These are phyloP conservation scores for Horisme vitalbata DNA, from an alignment of 2,888 invertebrate species.

Conservation along the genomic window DNA sequence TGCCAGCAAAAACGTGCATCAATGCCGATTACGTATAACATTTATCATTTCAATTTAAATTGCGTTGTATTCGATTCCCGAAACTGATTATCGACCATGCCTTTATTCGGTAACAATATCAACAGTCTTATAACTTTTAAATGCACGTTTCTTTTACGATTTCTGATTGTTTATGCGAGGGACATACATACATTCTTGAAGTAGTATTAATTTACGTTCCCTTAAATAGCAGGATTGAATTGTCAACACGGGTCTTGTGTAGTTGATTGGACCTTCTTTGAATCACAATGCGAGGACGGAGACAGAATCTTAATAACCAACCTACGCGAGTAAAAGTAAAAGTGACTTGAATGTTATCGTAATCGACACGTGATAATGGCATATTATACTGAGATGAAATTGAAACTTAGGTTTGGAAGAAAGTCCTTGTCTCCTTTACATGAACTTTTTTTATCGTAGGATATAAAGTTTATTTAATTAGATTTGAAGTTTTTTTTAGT, in stretches of 20 bases:
- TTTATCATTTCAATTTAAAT: constrained; percentile 37
- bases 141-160: constrained; percentile 23
- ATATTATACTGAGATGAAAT: no score
- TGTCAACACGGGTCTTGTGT: constrained; percentile 35
- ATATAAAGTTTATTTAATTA: no score
- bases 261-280: constrained; percentile 33
- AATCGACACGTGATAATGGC: constrained; percentile 15
- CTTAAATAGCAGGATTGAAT: constrained; percentile 37
- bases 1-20: constrained; percentile 30
- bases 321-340: constrained; percentile 31
- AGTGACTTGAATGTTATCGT: constrained; percentile 22
- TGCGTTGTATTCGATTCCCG: constrained; percentile 32
- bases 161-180: constrained; percentile 25
- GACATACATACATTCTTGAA: constrained; percentile 17
- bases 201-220: constrained; percentile 31
- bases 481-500: no score
- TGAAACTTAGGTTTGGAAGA: no score
- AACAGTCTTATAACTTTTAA: constrained; percentile 26
- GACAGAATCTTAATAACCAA: constrained; percentile 30
- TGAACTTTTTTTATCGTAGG: no score
- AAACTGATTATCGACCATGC: constrained; percentile 32
- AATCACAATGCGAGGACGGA: constrained; percentile 28
- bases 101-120: constrained; percentile 30
- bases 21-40: constrained; percentile 29
- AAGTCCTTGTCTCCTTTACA: no score